Conservation (phyloP, 23 tunicate species). For the Ciona savignyi region DNA sequence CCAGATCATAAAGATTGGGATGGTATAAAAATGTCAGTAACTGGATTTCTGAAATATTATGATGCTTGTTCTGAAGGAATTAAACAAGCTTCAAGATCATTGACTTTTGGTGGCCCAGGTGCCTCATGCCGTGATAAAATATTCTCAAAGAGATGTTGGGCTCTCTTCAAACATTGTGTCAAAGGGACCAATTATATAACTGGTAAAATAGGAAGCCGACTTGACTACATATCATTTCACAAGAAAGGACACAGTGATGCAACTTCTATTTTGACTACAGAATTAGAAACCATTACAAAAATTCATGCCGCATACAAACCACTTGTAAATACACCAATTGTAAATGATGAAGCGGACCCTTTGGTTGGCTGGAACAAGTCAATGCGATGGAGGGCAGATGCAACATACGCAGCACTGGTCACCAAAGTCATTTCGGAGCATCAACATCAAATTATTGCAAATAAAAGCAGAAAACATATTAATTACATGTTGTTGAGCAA, state of each 20-base stretch:
- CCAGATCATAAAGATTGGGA: slow-evolving; percentile 91
- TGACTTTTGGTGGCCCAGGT: slow-evolving; percentile 87
- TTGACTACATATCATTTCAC: slow-evolving; percentile 81
- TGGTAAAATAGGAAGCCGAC: slow-evolving; percentile 41
- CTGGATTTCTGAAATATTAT: slow-evolving; percentile 79
- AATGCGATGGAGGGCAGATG: slow-evolving; percentile 72
- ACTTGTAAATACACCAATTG: slow-evolving; percentile 31
- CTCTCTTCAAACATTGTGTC: slow-evolving; percentile 48
- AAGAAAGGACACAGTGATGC: slow-evolving; percentile 67
- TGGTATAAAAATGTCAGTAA: slow-evolving; percentile 49
- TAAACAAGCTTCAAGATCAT: slow-evolving; percentile 9
- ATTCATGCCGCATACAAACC: slow-evolving; percentile 29
- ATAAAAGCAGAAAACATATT: slow-evolving; percentile 14
- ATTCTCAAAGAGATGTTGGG: slow-evolving; percentile 81
- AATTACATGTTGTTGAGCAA: slow-evolving; percentile 65
- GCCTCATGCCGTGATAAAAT: slow-evolving; percentile 59
- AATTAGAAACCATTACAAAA: slow-evolving; percentile 30
- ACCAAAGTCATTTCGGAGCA: slow-evolving; percentile 67
- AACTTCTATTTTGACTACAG: slow-evolving; percentile 28
- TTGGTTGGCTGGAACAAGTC: slow-evolving; percentile 92
- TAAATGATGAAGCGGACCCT: slow-evolving; percentile 95
- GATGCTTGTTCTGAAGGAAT: slow-evolving; percentile 78
- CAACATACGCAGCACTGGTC: slow-evolving; percentile 72
- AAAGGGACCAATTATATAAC: slow-evolving; percentile 60
- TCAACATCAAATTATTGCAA: slow-evolving; percentile 48